Base-by-base conservation (phyloP, 2,888 invertebrate genomes). In the Aphrophora alni region DNA sequence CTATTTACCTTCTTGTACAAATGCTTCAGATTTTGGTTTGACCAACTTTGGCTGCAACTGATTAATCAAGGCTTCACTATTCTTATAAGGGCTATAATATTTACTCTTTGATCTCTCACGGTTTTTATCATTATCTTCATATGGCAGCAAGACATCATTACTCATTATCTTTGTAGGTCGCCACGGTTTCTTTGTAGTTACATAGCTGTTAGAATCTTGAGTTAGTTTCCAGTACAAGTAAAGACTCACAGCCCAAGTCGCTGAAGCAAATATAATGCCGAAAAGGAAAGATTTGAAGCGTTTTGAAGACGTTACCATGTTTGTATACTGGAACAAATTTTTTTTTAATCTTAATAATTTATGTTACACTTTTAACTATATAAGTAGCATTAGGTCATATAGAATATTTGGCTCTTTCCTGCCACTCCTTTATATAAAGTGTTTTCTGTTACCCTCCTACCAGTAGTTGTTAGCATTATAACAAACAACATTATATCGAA, bases 211-310 rank as follows among this genome's bases (percentile, higher is more conserved):
- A 84, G 88, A 88, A 89, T 87, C 88, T 83, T 88, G 88, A 25
- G 89, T 92, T 75, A 94, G 86, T 86, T 91, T 90, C 88, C 92
- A 92, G 86, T 94, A 95, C 69, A 95, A 89, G 86, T 94, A 94
- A 70, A 95, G 87, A 75, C 93, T 93, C 75, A 94, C 88, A 68
- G 91, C 90, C 95, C 95, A 95, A 80, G 95, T 95, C 59, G 92
- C 87, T 0, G 94, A 95, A 0, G 95, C 94, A 86, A 94, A 91
- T 80, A 93, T 87, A 82, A 94, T 93, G 27, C 95, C 95, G 88
- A 92, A 92, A 51, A 94, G 86, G 87, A 95, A 95, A 0, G 81
- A 75, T 68, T 75, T 81, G 51, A 77, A 81, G 12, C 81, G 69
- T 59, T 59, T 59, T 21, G 59, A 59, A 21, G 59, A 59, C 3